These are phyloP conservation scores for Pelodytes ibericus DNA, from an alignment of 2,797 vertebrate genomes.

Conservation along the genomic window DNA sequence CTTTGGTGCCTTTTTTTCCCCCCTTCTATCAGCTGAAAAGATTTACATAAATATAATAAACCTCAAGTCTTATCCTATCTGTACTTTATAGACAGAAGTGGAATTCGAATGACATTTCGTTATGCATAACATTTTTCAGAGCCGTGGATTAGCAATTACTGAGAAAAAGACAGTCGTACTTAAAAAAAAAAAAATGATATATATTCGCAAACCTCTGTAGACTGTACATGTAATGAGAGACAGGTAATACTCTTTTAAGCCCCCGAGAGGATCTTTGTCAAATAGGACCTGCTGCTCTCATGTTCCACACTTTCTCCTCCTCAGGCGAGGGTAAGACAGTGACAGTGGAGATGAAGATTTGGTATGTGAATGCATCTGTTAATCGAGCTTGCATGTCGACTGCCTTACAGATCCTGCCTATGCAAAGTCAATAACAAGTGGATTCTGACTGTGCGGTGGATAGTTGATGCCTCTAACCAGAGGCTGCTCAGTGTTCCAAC, in stretches of 20 bases:
- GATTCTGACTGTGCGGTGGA: too few species aligned
- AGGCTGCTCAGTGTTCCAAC: too few species aligned
- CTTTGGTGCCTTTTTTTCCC: background rate
- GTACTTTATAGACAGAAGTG: constrained; percentile 29
- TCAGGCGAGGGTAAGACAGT: background rate
- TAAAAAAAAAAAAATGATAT: constrained; percentile 39
- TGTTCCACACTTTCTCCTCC: background rate
- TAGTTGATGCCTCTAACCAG: too few species aligned
- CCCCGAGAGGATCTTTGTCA: background rate
- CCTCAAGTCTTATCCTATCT: constrained; percentile 5
- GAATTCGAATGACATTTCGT: constrained; percentile 28
- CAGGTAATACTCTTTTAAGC: background rate
- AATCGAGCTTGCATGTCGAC: background rate
- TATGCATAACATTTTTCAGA: constrained; percentile 42
- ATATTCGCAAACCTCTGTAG: constrained; percentile 3
- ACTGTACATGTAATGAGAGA: constrained; percentile 28
- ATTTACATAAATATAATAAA: constrained; percentile 46
- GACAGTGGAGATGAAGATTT: background rate
- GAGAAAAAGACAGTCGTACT: constrained; percentile 25
- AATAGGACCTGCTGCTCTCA: constrained; percentile 6
- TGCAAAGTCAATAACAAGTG: too few species aligned
- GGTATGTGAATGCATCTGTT: background rate
- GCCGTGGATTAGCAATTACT: constrained; percentile 40
- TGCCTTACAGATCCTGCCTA: background rate
- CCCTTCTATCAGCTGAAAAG: background rate